Evolutionary conservation across 2,113 vertebrate species (phyloP).

Genomic region (Cyanistes caeruleus): DNA sequence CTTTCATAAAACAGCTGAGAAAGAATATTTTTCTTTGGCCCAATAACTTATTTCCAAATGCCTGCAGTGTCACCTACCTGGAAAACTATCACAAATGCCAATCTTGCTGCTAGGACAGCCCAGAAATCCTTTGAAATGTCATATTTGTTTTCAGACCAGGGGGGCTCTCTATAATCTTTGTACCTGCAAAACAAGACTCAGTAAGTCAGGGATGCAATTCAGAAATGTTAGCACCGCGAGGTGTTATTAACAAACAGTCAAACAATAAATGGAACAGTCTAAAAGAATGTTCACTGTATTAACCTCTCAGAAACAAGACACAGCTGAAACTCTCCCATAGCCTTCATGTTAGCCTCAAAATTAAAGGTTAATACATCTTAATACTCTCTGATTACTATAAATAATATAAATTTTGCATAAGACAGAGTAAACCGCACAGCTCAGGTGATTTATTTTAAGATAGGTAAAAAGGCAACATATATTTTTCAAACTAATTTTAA

Average conservation of each 20-base stretch:
- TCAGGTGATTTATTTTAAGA: not conserved
- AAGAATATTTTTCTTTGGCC: not conserved
- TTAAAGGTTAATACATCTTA: not conserved
- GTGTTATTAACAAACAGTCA: not conserved
- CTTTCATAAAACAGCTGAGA: not conserved
- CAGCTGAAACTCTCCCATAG: not conserved
- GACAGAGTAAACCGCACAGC: not conserved
- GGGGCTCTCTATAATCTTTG: conserved; percentile 94
- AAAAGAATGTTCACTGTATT: not conserved
- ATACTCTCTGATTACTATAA: not conserved
- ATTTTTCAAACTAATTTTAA: not conserved
- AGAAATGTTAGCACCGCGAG: not conserved
- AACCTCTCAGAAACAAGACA: not conserved
- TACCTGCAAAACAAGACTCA: conserved; percentile 76
- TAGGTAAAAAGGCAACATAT: not conserved
- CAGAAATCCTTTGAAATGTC: conserved; percentile 96
- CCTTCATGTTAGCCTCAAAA: not conserved
- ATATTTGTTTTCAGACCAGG: conserved; percentile 88
- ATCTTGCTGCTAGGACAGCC: conserved; percentile 90
- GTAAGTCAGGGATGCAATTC: not conserved
- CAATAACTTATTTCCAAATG: not conserved
- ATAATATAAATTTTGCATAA: not conserved
- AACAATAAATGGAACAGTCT: not conserved
- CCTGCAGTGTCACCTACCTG: conserved; percentile 78
- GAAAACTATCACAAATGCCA: conserved; percentile 94